A percentile compares a stretch with the other conserved stretches of the same genome.
phyloP scores from a whole-genome alignment of 2,888 invertebrate genomes.

The Habroteleia sp. region DNA sequence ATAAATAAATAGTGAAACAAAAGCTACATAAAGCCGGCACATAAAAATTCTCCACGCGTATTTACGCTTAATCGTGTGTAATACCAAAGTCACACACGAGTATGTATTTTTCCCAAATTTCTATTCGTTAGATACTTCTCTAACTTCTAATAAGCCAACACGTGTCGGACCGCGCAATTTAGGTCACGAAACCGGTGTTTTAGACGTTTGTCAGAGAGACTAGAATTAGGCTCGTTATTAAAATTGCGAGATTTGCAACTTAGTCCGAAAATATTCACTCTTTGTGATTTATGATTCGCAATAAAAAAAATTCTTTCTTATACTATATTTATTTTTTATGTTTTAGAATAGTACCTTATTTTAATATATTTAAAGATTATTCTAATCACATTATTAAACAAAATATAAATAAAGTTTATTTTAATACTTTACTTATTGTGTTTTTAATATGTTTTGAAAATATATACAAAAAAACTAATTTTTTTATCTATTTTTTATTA shows the following conservation, averaged over 20 bases:
- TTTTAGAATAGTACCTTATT: too few relatives aligned
- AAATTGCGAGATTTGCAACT: slow-evolving; percentile 21
- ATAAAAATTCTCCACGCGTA: slow-evolving; percentile 17
- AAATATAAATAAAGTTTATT: too few relatives aligned
- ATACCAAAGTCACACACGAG: slow-evolving; percentile 7
- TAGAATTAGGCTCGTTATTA: slow-evolving; percentile 17
- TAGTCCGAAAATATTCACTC: not conserved
- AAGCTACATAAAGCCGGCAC: not conserved
- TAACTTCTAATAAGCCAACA: slow-evolving; percentile 45
- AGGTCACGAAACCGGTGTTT: slow-evolving; percentile 50
- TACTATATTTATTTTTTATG: too few relatives aligned
- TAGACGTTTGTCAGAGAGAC: slow-evolving; percentile 21
- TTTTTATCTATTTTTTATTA: too few relatives aligned
- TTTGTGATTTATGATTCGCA: too few relatives aligned
- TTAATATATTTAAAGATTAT: too few relatives aligned
- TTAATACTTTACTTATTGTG: too few relatives aligned
- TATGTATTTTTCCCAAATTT: slow-evolving; percentile 20
- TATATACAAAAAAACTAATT: too few relatives aligned
- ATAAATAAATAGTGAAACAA: slow-evolving; percentile 1
- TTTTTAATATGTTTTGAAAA: too few relatives aligned
- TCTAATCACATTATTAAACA: too few relatives aligned
- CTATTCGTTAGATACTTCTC: slow-evolving; percentile 33
- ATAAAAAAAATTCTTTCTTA: too few relatives aligned
- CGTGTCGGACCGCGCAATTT: slow-evolving; percentile 30
- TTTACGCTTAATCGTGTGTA: slow-evolving; percentile 18